phyloP scores from a whole-genome alignment of 2,113 vertebrate genomes.

The Phodopus roborovskii region DNA sequence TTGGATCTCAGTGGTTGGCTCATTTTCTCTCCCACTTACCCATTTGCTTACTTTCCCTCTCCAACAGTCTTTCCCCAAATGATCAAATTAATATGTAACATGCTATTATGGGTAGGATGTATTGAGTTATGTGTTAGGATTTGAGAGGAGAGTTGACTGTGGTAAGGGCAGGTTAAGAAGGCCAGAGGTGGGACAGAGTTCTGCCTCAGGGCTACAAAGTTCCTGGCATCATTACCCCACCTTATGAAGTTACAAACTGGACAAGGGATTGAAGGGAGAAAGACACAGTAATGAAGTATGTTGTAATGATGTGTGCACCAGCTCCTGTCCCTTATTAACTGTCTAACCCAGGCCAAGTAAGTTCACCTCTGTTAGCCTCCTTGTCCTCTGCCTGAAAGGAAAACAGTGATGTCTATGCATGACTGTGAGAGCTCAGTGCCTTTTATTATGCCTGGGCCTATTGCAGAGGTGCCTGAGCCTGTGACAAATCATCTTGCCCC shows the following conservation, averaged over 20 bases:
- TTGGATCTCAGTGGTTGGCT: not conserved
- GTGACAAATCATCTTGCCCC: not conserved
- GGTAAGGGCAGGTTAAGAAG: not conserved
- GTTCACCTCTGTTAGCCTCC: not conserved
- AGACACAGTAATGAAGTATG: not conserved
- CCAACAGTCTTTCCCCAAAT: not conserved
- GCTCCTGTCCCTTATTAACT: not conserved
- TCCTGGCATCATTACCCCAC: not conserved
- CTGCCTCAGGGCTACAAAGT: not conserved
- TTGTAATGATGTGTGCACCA: no score
- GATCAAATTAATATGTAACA: no score
- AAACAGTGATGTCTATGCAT: fast-evolving
- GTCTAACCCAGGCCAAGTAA: not conserved
- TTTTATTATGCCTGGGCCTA: not conserved
- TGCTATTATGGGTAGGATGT: not conserved
- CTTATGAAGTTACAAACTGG: not conserved
- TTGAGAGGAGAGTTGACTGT: not conserved
- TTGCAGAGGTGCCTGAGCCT: not conserved
- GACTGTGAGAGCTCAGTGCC: not conserved
- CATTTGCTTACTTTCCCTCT: not conserved
- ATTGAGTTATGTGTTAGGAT: not conserved
- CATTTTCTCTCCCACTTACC: not conserved
- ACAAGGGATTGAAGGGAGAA: not conserved
- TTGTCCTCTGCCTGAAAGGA: not conserved
- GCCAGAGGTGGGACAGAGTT: not conserved